Evolutionary conservation across 1,140 invertebrate genomes (phyloP).

Genomic region (Nephila pilipes): DNA sequence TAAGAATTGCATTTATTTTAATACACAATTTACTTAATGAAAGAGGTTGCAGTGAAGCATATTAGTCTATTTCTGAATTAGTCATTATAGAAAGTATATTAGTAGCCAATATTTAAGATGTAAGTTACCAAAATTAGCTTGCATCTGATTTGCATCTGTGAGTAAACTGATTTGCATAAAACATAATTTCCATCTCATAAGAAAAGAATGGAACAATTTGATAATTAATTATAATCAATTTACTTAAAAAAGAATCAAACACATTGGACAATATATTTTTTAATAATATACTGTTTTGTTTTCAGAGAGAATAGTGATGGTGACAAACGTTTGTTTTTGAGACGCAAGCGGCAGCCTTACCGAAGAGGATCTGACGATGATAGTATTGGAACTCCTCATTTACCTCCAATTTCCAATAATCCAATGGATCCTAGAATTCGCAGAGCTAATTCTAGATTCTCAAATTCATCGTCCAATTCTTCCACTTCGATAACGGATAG

Average conservation of each 20-base stretch:
- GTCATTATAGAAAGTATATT: too few relatives aligned
- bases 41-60: too few relatives aligned
- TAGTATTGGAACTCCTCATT: neutral
- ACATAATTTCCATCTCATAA: too few relatives aligned
- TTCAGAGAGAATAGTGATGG: conserved; percentile 11
- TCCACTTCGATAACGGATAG: neutral
- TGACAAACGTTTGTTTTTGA: conserved; percentile 17
- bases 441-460: conserved; percentile 49
- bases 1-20: too few relatives aligned
- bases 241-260: neutral
- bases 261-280: neutral
- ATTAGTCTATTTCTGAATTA: too few relatives aligned
- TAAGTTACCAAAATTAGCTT: too few relatives aligned
- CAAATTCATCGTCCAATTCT: conserved; percentile 47
- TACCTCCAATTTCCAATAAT: conserved; percentile 27
- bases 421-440: neutral
- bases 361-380: conserved; percentile 35
- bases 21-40: too few relatives aligned
- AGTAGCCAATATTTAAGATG: too few relatives aligned
- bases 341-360: conserved; percentile 5
- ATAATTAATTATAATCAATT: neutral
- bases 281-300: neutral
- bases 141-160: too few relatives aligned
- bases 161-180: too few relatives aligned
- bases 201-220: neutral